Evolutionary conservation across 2,797 vertebrate genomes (phyloP).

Genomic region (Sarcoramphus papa): DNA sequence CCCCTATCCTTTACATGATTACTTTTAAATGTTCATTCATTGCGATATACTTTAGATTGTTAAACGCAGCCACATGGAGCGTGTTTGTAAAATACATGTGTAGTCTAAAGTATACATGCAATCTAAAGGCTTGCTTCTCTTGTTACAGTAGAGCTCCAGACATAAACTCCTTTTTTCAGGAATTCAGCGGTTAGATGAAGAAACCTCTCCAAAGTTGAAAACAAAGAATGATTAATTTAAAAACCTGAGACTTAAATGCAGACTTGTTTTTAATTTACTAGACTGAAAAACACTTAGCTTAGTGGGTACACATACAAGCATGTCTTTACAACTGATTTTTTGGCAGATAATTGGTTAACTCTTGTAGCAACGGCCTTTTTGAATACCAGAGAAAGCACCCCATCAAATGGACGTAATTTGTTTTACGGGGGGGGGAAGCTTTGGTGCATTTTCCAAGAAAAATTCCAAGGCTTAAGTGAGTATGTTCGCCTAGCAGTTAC

Average conservation of each 20-base stretch:
- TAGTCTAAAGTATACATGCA: background rate
- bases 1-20: background rate
- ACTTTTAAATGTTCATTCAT: background rate
- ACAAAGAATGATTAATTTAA: slow-evolving; percentile 22
- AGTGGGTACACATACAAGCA: background rate
- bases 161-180: background rate
- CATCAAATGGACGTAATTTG: slow-evolving; percentile 15
- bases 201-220: slow-evolving; percentile 14
- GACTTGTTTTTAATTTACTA: slow-evolving; percentile 6
- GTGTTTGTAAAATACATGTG: background rate
- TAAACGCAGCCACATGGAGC: background rate
- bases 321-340: slow-evolving; percentile 30
- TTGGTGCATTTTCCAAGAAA: slow-evolving; percentile 57
- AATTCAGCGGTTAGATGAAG: slow-evolving; percentile 1
- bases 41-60: background rate
- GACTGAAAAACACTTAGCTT: background rate
- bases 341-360: background rate
- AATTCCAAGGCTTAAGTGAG: slow-evolving; percentile 3
- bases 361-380: background rate
- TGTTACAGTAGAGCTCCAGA: background rate
- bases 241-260: background rate
- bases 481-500: slow-evolving; percentile 22
- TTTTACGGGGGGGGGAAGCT: background rate
- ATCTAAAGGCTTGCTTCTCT: slow-evolving; percentile 7
- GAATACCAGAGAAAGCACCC: slow-evolving; percentile 24